These are phyloP conservation scores for Saccopteryx leptura DNA, from an alignment of 2,113 vertebrate species.

Conservation along the genomic window DNA sequence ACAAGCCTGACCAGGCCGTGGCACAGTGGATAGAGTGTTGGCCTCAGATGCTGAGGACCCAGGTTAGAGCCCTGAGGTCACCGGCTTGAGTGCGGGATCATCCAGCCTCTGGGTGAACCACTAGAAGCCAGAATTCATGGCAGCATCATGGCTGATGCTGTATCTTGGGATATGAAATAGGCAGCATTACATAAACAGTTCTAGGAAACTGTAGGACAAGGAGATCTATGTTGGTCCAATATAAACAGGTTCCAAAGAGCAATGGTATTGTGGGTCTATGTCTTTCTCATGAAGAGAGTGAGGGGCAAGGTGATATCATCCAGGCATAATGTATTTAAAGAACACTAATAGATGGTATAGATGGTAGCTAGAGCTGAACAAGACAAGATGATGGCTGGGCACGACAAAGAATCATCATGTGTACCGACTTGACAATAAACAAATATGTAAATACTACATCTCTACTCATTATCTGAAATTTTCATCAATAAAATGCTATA, in stretches of 20 bases:
- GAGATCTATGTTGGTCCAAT: background rate
- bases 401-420: background rate
- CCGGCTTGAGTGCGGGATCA: too few relatives aligned
- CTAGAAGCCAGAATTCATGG: background rate
- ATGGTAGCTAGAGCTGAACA: background rate
- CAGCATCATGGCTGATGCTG: background rate
- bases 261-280: background rate
- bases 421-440: background rate
- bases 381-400: background rate
- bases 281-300: background rate
- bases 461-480: background rate
- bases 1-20: background rate
- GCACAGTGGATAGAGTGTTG: too few relatives aligned
- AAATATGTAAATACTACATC: background rate
- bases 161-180: slow-evolving; percentile 43
- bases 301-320: background rate
- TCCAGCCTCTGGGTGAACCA: background rate
- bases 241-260: slow-evolving; percentile 4
- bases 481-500: slow-evolving; percentile 45
- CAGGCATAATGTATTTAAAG: background rate
- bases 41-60: too few relatives aligned
- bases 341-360: background rate
- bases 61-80: too few relatives aligned
- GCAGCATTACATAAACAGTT: background rate
- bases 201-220: background rate